Percentiles rank a stretch among this genome's conserved stretches.
These are phyloP conservation scores for Aeoliscus strigatus DNA, from an alignment of 2,797 vertebrate species.

Conservation along the genomic window DNA sequence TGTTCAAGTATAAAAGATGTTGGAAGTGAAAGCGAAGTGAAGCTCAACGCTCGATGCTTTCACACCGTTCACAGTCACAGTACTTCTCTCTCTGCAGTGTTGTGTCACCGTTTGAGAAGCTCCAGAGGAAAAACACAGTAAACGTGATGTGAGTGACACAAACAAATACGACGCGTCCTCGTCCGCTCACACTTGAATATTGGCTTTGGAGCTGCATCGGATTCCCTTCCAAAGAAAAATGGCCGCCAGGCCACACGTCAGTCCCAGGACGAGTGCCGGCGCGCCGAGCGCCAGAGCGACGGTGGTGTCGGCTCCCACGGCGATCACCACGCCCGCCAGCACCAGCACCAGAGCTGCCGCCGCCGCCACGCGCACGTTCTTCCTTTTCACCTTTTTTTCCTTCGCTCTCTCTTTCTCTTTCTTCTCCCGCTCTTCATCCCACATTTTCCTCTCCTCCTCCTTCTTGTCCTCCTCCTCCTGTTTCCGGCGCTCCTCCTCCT, in stretches of 20 bases:
- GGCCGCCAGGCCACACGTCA: slow-evolving; percentile 52
- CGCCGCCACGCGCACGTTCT: slow-evolving; percentile 46
- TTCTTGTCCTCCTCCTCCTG: slow-evolving; percentile 60
- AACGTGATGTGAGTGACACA: slow-evolving; percentile 2
- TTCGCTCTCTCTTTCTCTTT: slow-evolving; percentile 43
- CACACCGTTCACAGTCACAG: slow-evolving; percentile 29
- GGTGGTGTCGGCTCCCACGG: slow-evolving; percentile 51
- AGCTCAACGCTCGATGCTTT: slow-evolving; percentile 4
- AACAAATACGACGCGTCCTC: slow-evolving; percentile 1
- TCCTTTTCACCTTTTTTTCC: slow-evolving; percentile 42
- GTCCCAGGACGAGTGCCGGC: slow-evolving; percentile 53
- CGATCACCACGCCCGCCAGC: slow-evolving; percentile 54
- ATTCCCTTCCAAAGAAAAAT: slow-evolving; percentile 59
- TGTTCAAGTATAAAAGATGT: no score
- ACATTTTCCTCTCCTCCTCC: slow-evolving; percentile 58
- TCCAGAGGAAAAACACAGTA: slow-evolving; percentile 3
- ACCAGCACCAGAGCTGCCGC: slow-evolving; percentile 53
- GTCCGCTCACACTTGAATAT: slow-evolving; percentile 29
- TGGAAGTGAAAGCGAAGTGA: no score
- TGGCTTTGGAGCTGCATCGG: slow-evolving; percentile 48
- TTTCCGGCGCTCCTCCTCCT: slow-evolving; percentile 54
- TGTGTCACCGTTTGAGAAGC: neutral
- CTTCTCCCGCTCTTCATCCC: slow-evolving; percentile 61
- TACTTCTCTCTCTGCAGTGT: slow-evolving; percentile 15
- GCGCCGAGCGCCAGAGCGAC: slow-evolving; percentile 66